phyloP scores from a whole-genome alignment of 2,888 invertebrate species.

The Spilarctia lutea region DNA sequence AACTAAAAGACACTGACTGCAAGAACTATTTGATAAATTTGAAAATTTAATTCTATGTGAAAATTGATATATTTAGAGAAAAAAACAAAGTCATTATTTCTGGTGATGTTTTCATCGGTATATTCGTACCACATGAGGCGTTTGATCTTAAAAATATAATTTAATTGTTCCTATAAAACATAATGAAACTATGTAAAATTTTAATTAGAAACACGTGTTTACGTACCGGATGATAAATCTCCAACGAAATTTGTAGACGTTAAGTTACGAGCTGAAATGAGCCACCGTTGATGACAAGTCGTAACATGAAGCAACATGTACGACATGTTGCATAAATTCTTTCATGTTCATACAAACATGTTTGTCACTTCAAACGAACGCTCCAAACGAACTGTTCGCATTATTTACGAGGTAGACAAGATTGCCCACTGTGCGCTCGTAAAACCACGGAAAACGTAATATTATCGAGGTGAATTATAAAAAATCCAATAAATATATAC shows the following conservation, averaged over 20 bases:
- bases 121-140: not conserved
- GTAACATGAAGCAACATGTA: constrained; percentile 31
- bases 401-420: constrained; percentile 38
- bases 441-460: constrained; percentile 28
- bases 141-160: not conserved
- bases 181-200: not conserved
- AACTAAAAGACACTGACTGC: no score
- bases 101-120: not conserved
- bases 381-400: constrained; percentile 35
- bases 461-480: constrained; percentile 24
- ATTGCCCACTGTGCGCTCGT: constrained; percentile 33
- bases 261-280: constrained; percentile 15
- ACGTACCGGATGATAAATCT: constrained; percentile 24
- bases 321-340: constrained; percentile 38
- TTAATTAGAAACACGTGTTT: not conserved
- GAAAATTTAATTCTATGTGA: no score
- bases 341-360: constrained; percentile 50
- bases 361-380: no score
- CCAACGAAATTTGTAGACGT: constrained; percentile 14
- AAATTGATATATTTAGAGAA: not conserved
- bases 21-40: no score
- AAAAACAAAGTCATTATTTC: not conserved
- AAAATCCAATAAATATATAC: constrained; percentile 16
- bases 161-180: not conserved
- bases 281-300: constrained; percentile 36